These are phyloP conservation scores for Schizaphis graminum DNA, from an alignment of 2,888 invertebrate genomes.

Conservation along the genomic window DNA sequence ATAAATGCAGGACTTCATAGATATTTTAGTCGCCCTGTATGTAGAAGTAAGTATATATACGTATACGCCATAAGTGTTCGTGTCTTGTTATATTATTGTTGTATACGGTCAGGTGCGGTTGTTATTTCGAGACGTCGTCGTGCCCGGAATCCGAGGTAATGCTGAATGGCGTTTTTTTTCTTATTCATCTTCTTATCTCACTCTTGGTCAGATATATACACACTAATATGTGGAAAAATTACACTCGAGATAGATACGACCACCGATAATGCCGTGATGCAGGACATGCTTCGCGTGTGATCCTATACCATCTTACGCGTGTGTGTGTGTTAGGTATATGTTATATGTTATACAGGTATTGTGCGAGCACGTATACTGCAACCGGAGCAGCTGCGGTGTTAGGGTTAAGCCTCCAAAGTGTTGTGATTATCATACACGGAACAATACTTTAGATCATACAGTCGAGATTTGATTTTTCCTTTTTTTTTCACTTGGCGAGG, in stretches of 20 bases:
- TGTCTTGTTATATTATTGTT: constrained; percentile 14
- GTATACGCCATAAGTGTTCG: constrained; percentile 15
- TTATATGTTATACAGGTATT: neutral
- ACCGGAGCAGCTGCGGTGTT: constrained; percentile 31
- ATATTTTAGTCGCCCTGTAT: neutral
- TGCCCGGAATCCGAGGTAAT: neutral
- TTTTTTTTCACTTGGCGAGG: neutral
- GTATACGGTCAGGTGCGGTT: constrained; percentile 39
- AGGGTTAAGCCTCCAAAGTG: constrained; percentile 31
- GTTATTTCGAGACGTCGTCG: constrained; percentile 53
- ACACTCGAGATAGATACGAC: neutral
- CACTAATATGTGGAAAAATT: constrained; percentile 37
- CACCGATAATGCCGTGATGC: neutral
- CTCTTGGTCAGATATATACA: neutral
- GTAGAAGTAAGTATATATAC: neutral
- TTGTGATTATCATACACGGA: constrained; percentile 39
- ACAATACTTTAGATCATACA: constrained; percentile 45
- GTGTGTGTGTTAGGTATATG: neutral
- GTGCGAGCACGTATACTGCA: neutral
- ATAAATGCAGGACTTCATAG: neutral
- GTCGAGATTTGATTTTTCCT: neutral
- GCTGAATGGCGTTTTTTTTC: constrained; percentile 36
- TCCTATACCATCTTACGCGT: neutral
- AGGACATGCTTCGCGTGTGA: neutral
- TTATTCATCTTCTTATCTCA: constrained; percentile 19